Base-by-base conservation (phyloP, 2,113 vertebrate genomes). In the Clarias macrocephalus region DNA sequence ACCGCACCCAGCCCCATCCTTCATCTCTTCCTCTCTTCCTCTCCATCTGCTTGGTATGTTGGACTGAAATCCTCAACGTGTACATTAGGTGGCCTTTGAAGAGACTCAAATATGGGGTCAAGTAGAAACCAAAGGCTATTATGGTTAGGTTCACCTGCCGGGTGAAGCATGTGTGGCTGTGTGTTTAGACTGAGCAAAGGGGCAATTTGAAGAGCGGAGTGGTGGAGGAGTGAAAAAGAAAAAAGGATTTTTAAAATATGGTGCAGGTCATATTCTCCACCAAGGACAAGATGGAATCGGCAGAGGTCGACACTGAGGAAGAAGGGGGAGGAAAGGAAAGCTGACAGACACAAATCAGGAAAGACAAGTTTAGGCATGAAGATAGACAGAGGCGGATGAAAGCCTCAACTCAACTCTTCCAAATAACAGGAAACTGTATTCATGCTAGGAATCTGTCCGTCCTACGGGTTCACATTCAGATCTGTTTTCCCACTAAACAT, bases 81-180 rank as follows among this genome's bases (percentile, higher is more conserved):
- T 83, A 73, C 84, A 68, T 89, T 63, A 81, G 66, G n/a, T 82
- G 66, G 83, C 57, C 70, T 75, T 88, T 90, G 75, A 90, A 84
- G 30, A 75, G 66, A 62, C 21, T 83, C 80, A 60, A 63, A 33
- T 66, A 56, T 79, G 37, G 52, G 62, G 30, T 72, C 25, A 63
- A 81, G 82, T 70, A 76, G 60, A 86, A 90, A 82, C 87, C 86
- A 54, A 73, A 42, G 81, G 60, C 63, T 80, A 79, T 88, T 83
- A 59, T 37, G 63, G 80, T 52, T 57, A 81, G 63, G 52, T 54
- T 48, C 84, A 84, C 80, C 48, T 88, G 85, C 77, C 56, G 85
- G 60, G 79, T 57, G 60, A 15, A 33, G 83, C 37, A 52, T 18
- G 56, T 80, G 79, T 57, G 37, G 62, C 56, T 28, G 59, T 60